Evolutionary conservation across 1,140 invertebrate genomes (phyloP).

Genomic region (Uloborus diversus): DNA sequence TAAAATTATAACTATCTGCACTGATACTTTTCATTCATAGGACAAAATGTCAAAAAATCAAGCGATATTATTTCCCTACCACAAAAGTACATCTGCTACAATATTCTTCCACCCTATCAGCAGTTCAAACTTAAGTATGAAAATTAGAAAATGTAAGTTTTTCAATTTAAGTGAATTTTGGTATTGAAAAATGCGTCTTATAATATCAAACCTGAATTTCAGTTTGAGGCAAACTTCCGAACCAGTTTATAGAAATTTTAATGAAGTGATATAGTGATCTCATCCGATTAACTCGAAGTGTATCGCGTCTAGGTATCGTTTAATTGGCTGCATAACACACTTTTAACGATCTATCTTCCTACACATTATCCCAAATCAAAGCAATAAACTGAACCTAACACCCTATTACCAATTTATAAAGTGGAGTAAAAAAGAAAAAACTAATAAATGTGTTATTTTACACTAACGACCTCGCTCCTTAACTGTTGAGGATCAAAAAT

Average conservation of each 20-base stretch:
- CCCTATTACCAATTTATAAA: slow-evolving; percentile 32
- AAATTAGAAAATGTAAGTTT: neutral
- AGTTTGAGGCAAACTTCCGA: too few species aligned
- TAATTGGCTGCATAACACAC: slow-evolving; percentile 5
- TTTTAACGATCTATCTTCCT: neutral
- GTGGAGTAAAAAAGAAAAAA: neutral
- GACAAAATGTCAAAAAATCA: too few species aligned
- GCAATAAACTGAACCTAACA: slow-evolving; percentile 24
- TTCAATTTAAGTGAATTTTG: neutral
- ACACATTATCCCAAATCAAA: slow-evolving; percentile 15
- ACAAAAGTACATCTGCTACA: too few species aligned
- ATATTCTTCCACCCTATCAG: too few species aligned
- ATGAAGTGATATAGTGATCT: too few species aligned
- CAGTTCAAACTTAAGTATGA: too few species aligned
- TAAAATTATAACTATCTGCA: too few species aligned
- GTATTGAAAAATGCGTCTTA: neutral
- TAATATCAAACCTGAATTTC: neutral
- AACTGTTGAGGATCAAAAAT: slow-evolving; percentile 12
- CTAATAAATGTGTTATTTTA: neutral
- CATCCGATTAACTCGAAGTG: too few species aligned
- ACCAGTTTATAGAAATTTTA: too few species aligned
- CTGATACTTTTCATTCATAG: too few species aligned
- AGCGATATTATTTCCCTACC: too few species aligned
- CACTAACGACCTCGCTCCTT: slow-evolving; percentile 14
- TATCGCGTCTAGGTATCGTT: too few species aligned